These are phyloP conservation scores for Hyppa rectilinea DNA, from an alignment of 2,888 invertebrate genomes.

Conservation along the genomic window DNA sequence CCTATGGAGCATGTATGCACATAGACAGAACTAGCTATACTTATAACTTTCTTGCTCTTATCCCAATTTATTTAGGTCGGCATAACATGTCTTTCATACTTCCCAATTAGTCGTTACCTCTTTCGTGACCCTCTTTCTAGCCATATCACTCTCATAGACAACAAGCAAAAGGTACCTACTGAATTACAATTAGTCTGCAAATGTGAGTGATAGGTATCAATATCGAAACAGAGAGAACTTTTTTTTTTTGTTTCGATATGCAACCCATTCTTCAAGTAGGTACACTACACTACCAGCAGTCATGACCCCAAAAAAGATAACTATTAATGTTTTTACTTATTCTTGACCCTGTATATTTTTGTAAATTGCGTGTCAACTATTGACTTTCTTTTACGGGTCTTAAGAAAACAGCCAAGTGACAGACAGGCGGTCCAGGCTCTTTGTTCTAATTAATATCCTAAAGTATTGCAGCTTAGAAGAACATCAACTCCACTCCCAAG, in stretches of 20 bases:
- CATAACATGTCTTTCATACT: neutral
- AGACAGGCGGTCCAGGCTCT: neutral
- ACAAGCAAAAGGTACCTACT: too few species aligned
- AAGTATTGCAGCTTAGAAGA: neutral
- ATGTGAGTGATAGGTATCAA: neutral
- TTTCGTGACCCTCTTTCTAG: neutral
- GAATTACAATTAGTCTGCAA: too few species aligned
- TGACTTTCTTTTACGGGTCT: neutral
- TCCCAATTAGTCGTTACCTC: neutral
- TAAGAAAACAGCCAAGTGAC: neutral
- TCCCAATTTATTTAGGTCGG: neutral
- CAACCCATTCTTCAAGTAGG: too few species aligned
- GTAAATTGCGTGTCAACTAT: neutral
- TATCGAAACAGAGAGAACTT: too few species aligned
- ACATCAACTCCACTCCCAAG: neutral
- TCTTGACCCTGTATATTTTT: neutral
- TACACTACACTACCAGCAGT: neutral
- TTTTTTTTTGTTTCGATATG: too few species aligned
- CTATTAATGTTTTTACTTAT: too few species aligned
- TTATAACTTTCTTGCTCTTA: too few species aligned
- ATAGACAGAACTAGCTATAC: neutral
- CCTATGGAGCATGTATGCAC: slow-evolving; percentile 94
- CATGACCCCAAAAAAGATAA: neutral
- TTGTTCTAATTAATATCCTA: too few species aligned
- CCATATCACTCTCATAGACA: neutral